Percentiles rank a stretch among this genome's conserved stretches.
Evolutionary conservation across 2,797 vertebrate species (phyloP).

Genomic region (Zalophus californianus): DNA sequence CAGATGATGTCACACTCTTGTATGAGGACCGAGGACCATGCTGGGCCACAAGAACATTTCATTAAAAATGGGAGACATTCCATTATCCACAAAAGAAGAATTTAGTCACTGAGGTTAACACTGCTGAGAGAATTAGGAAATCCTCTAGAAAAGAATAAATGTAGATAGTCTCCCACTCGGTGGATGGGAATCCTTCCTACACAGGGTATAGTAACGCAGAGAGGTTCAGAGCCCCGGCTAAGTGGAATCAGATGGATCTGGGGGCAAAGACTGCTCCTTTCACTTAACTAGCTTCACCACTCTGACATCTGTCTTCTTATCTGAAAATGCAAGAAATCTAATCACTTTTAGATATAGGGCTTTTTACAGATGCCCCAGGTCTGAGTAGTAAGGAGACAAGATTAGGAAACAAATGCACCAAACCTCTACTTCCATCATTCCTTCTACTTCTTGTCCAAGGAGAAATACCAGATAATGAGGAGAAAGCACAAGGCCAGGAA

Average conservation of each 20-base stretch:
- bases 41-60: background rate
- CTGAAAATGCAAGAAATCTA: background rate
- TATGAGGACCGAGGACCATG: background rate
- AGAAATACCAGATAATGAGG: background rate
- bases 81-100: slow-evolving; percentile 26
- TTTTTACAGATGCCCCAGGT: background rate
- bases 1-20: background rate
- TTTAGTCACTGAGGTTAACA: background rate
- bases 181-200: background rate
- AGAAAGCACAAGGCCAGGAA: slow-evolving; percentile 9
- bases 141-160: background rate
- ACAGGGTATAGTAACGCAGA: background rate
- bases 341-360: background rate
- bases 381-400: background rate
- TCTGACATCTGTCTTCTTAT: background rate
- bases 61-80: background rate
- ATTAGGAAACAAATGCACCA: background rate
- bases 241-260: background rate
- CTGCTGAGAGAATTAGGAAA: background rate
- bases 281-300: background rate
- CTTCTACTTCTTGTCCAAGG: background rate
- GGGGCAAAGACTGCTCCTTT: background rate
- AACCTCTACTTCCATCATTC: slow-evolving; percentile 25
- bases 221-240: background rate
- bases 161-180: background rate